Conservation (phyloP, 2,113 vertebrate species). For the Gorilla gorilla region DNA sequence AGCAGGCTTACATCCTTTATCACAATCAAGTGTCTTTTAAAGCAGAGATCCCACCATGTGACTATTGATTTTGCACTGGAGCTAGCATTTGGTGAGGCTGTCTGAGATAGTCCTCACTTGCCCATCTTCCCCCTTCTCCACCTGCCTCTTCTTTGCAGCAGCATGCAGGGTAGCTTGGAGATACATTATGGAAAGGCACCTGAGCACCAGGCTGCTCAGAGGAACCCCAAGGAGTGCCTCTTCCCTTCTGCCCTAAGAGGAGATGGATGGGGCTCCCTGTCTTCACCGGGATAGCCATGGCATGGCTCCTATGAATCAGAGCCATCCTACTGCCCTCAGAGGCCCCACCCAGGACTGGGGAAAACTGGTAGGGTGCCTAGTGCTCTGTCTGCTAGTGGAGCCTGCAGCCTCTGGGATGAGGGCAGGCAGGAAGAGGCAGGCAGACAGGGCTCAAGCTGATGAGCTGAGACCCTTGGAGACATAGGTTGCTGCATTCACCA, state of each 20-base stretch:
- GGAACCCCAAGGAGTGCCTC: not conserved
- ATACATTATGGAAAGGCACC: not conserved
- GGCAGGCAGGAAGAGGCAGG: not conserved
- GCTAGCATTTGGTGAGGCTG: not conserved
- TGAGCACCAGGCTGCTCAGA: not conserved
- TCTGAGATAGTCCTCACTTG: not conserved
- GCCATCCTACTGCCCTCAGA: not conserved
- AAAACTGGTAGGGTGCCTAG: not conserved
- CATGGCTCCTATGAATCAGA: not conserved
- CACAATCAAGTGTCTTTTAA: slow-evolving; percentile 55
- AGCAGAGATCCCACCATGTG: slow-evolving; percentile 20
- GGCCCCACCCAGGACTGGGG: not conserved
- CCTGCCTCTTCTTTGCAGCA: not conserved
- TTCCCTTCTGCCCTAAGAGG: not conserved
- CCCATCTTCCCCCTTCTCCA: not conserved
- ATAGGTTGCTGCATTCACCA: not conserved
- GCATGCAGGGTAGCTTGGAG: not conserved
- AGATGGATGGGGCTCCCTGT: not conserved
- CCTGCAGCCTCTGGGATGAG: not conserved
- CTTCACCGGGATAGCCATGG: not conserved
- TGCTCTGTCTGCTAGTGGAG: not conserved
- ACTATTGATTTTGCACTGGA: slow-evolving; percentile 62
- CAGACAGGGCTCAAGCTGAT: not conserved
- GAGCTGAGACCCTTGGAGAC: not conserved
- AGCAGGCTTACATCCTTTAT: slow-evolving; percentile 52